Percentiles rank a stretch among this genome's conserved stretches.
phyloP scores from a whole-genome alignment of 2,113 vertebrate species.

The Prochilodus magdalenae region DNA sequence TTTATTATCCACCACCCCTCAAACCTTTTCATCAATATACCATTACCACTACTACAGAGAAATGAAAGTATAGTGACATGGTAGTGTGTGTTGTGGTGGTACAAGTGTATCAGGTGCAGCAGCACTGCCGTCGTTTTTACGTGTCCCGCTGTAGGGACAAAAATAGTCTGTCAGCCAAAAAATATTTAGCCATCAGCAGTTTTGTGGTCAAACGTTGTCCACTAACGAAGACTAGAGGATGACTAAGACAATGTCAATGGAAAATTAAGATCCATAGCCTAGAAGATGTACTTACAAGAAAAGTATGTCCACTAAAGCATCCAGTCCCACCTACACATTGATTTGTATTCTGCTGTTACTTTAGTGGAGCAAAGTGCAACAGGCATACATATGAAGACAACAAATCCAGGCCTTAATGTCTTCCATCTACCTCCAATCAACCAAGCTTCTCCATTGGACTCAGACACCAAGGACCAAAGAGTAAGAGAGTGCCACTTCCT shows the following conservation, averaged over 20 bases:
- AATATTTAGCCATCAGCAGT: neutral
- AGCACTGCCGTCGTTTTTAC: too few species aligned
- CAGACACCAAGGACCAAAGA: conserved; percentile 8
- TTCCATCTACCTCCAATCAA: conserved; percentile 52
- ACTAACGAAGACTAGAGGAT: neutral
- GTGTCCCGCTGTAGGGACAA: too few species aligned
- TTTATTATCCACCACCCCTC: too few species aligned
- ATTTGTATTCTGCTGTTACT: conserved; percentile 4
- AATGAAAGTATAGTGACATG: too few species aligned
- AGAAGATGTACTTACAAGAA: neutral
- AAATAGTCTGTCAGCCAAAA: neutral
- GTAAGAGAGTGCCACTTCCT: conserved; percentile 12
- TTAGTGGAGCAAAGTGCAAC: conserved; percentile 30
- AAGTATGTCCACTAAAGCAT: neutral
- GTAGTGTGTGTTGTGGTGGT: too few species aligned
- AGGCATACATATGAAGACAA: conserved; percentile 26
- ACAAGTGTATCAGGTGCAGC: too few species aligned
- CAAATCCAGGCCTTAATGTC: conserved; percentile 27
- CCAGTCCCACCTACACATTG: neutral
- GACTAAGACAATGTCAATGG: neutral
- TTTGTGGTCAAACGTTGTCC: neutral
- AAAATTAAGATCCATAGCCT: neutral
- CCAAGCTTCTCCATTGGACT: neutral
- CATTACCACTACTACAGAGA: too few species aligned
- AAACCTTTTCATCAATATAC: too few species aligned